Percentiles rank a stretch among this genome's conserved stretches.
These are phyloP conservation scores for Hozukius guyotensis DNA, from an alignment of 2,797 vertebrate species.

Conservation along the genomic window DNA sequence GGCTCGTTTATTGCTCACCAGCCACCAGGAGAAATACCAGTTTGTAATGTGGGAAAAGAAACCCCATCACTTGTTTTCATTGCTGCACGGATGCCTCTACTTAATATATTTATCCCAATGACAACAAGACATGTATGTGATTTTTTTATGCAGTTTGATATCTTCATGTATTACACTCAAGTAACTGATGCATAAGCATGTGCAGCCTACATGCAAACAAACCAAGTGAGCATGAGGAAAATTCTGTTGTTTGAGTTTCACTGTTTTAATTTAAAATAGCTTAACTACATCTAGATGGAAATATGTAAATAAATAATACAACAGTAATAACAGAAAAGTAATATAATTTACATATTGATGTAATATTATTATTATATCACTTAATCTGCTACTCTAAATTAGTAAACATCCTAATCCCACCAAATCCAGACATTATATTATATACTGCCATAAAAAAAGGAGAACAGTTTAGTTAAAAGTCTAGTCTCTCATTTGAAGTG, in stretches of 20 bases:
- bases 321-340: background rate
- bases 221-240: background rate
- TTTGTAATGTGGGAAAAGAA: background rate
- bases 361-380: background rate
- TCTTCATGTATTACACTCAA: background rate
- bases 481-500: too few relatives aligned
- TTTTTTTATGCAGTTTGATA: background rate
- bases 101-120: background rate
- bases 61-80: background rate
- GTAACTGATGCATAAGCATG: background rate
- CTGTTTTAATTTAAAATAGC: background rate
- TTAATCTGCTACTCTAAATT: background rate
- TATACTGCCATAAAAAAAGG: too few relatives aligned
- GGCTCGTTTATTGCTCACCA: background rate
- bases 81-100: background rate
- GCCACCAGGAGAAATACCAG: background rate
- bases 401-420: background rate
- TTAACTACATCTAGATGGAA: background rate
- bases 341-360: background rate
- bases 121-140: background rate
- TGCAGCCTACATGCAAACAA: background rate
- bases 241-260: background rate
- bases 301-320: too few relatives aligned
- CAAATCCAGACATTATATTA: too few relatives aligned
- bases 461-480: too few relatives aligned